Percentiles rank a stretch among this genome's conserved stretches.
These are phyloP conservation scores for Balaenoptera acutorostrata DNA, from an alignment of 2,113 vertebrate genomes.

Conservation along the genomic window DNA sequence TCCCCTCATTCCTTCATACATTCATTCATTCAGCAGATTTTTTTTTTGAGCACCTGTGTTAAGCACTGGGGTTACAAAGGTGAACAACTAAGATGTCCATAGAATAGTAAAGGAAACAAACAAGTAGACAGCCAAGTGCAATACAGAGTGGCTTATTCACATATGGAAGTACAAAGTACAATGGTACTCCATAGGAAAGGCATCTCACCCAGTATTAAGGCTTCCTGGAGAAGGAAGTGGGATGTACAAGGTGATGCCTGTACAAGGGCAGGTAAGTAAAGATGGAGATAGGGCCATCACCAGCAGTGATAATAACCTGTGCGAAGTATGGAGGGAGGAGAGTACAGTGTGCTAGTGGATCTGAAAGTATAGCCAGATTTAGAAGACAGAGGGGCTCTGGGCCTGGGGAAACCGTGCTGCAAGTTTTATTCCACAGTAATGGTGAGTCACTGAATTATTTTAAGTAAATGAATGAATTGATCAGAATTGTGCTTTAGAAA, in stretches of 20 bases:
- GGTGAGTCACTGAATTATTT: not conserved
- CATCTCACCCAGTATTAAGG: not conserved
- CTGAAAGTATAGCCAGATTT: not conserved
- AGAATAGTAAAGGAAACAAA: not conserved
- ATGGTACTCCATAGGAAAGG: not conserved
- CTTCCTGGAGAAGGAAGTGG: not conserved
- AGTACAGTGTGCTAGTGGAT: not conserved
- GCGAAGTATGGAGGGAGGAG: not conserved
- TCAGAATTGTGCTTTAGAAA: not conserved
- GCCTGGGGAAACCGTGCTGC: not conserved
- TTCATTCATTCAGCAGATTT: not conserved
- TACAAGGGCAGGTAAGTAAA: not conserved
- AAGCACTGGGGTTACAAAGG: not conserved
- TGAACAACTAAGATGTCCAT: not conserved
- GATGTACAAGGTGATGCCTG: not conserved
- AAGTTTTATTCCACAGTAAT: not conserved
- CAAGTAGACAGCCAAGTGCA: not conserved
- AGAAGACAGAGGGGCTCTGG: not conserved
- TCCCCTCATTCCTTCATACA: not conserved
- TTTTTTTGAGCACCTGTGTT: not conserved
- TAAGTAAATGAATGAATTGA: not conserved
- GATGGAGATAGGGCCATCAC: not conserved
- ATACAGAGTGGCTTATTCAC: not conserved
- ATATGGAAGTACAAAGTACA: not conserved
- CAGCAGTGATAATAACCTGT: too few relatives aligned